These are phyloP conservation scores for Ophiodon elongatus DNA, from an alignment of 2,113 vertebrate species.

Conservation along the genomic window DNA sequence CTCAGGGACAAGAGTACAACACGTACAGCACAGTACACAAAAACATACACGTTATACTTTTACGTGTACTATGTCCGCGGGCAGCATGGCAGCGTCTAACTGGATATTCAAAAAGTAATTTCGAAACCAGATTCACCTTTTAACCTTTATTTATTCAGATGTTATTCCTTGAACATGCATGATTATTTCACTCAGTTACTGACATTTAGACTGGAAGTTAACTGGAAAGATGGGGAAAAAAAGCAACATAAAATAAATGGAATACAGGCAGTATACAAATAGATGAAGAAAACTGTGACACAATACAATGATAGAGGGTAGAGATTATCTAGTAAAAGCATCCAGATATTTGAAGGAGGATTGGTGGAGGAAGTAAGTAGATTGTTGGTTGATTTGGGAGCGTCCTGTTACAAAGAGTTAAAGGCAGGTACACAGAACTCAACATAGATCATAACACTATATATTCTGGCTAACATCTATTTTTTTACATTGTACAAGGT, in stretches of 20 bases:
- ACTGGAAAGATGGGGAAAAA: background rate
- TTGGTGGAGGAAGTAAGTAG: background rate
- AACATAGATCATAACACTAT: background rate
- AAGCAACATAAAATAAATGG: background rate
- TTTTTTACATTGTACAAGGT: no score
- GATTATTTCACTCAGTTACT: background rate
- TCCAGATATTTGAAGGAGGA: background rate
- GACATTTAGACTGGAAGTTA: background rate
- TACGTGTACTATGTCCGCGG: background rate
- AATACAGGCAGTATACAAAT: background rate
- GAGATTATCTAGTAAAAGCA: background rate
- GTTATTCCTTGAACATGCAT: background rate
- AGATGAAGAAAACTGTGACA: background rate
- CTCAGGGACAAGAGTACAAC: background rate
- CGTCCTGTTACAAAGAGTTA: background rate
- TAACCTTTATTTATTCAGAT: background rate
- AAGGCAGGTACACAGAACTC: background rate
- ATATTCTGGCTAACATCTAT: background rate
- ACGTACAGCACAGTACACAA: background rate
- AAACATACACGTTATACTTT: background rate
- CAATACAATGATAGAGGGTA: no score
- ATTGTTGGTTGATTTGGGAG: background rate
- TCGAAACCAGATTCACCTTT: background rate
- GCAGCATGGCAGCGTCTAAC: background rate
- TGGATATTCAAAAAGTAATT: background rate